These are phyloP conservation scores for Illadopsis cleaveri DNA, from an alignment of 2,113 vertebrate species.

Conservation along the genomic window DNA sequence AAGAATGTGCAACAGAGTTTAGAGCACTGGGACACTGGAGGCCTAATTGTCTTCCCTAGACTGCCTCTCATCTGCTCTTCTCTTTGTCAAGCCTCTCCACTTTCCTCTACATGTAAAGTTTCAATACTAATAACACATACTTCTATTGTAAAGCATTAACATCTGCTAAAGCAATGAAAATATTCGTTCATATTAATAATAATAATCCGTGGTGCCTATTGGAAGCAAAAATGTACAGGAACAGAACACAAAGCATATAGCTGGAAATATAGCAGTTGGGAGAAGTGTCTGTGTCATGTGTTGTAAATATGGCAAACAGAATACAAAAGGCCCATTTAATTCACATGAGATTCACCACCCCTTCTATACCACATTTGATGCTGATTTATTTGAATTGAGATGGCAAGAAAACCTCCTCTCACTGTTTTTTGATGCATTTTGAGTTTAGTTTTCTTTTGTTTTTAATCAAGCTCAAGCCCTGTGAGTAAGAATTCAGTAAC, in stretches of 20 bases:
- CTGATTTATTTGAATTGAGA: constrained; percentile 53
- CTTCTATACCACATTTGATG: not conserved
- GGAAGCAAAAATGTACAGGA: not conserved
- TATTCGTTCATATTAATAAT: constrained; percentile 5
- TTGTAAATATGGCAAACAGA: constrained; percentile 35
- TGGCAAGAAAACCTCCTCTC: constrained; percentile 14
- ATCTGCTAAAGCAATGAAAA: constrained; percentile 21
- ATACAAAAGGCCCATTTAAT: constrained; percentile 29
- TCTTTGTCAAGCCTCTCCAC: not conserved
- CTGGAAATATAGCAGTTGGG: not conserved
- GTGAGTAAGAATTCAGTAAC: constrained; percentile 45
- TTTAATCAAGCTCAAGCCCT: constrained; percentile 52
- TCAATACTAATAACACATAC: not conserved
- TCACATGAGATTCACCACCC: not conserved
- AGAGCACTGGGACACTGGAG: not conserved
- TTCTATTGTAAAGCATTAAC: not conserved
- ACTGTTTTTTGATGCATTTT: not conserved
- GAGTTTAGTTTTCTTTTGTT: constrained; percentile 39
- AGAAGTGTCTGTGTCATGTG: constrained; percentile 7
- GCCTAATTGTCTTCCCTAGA: not conserved
- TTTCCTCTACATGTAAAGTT: not conserved
- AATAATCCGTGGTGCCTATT: not conserved
- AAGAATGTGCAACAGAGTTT: not conserved
- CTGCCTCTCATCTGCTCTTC: not conserved
- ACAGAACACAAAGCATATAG: not conserved